Evolutionary conservation across 64 coral and sea anemone species (phyloP), one percentile per base, ranked within the genome.

Genomic region (Stichodactyla mertensii): DNA sequence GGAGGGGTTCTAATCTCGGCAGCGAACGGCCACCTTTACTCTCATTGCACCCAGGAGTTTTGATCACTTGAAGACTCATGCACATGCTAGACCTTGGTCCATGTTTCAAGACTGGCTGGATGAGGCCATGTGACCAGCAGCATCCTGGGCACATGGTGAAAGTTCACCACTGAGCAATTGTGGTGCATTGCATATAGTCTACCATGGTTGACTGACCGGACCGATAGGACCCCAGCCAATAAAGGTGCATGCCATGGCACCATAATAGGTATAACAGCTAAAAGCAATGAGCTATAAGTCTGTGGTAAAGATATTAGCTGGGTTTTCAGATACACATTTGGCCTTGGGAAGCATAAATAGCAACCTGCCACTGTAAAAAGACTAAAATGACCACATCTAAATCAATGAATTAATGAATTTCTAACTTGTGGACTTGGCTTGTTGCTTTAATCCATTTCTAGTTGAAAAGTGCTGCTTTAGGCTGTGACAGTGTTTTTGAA

Each of bases 71-170:
- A 92, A 87, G 87, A 92, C 86, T 92, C 82, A 82, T 82, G 51
- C 86, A 83, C 85, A 92, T 18, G 90, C 52, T 83, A 87, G 86
- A 92, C 90, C 90, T 92, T 83, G 90, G 83, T 86, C 83, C 36
- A 45, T 45, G 36, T 45, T 45, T 45, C 36, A 45, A 45, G 36
- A 45, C 36, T 2, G 36, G 36, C 71, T 56, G 54, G 83, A 82
- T 15, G 60, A 56, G 79, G n/a, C 89, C 56, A 79, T 78, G 78
- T 45, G 36, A 45, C 36, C 36, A 45, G 1, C 36, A 45, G 36
- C 36, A 45, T 45, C 36, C 36, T 45, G 60, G 89, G 79, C 55
- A 4, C 36, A 45, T 3, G 36, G 36, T 45, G 36, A 45, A 45
- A 45, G 70, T 58, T 79, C 89, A 62, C 77, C 89, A 86, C 89